These are phyloP conservation scores for Notodonta ziczac DNA, from an alignment of 2,888 invertebrate genomes.

Conservation along the genomic window DNA sequence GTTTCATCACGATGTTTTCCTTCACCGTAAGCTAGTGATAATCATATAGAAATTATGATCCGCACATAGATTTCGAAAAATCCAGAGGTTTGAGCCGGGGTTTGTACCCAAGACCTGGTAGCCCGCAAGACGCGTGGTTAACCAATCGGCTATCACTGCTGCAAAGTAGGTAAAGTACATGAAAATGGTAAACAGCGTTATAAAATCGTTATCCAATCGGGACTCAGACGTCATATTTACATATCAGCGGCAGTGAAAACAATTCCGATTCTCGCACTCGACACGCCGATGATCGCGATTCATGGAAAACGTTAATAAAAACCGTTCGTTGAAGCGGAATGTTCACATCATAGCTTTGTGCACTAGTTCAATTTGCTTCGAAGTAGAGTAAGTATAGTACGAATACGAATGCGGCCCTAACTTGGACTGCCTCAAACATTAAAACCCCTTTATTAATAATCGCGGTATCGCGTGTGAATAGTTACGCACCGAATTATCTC, in stretches of 20 bases:
- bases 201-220: neutral
- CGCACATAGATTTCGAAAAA: no score
- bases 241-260: slow-evolving; percentile 47
- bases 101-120: no score
- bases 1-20: no score
- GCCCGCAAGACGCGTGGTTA: no score
- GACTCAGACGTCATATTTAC: slow-evolving; percentile 41
- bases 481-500: no score
- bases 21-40: no score
- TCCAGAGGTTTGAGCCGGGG: no score
- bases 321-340: slow-evolving; percentile 51
- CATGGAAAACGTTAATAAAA: slow-evolving; percentile 60
- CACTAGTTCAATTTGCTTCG: slow-evolving; percentile 19
- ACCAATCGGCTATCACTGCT: no score
- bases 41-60: no score
- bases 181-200: neutral
- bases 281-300: slow-evolving; percentile 42
- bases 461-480: no score
- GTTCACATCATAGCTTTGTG: slow-evolving; percentile 16
- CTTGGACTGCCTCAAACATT: slow-evolving; percentile 27
- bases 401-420: slow-evolving; percentile 38
- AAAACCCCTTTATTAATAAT: neutral
- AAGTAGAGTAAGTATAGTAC: no score
- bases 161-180: neutral
- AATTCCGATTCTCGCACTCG: slow-evolving; percentile 24